Conservation (phyloP, 2,797 vertebrate species). For the Oceanodroma leucorhoa region DNA sequence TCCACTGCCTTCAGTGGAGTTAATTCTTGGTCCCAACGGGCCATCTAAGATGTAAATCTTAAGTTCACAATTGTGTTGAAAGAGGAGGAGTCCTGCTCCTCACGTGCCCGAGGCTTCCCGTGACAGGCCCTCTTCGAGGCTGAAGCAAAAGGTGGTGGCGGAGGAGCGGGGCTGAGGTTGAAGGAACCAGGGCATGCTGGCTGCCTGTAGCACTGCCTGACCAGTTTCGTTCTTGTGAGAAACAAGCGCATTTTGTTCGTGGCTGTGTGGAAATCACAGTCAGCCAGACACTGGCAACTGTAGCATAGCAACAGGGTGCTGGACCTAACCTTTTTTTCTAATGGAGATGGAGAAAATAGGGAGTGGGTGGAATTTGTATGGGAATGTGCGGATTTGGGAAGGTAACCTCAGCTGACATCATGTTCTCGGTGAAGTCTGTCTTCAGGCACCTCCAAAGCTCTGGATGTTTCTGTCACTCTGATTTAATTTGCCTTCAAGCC, state of each 20-base stretch:
- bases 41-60: neutral
- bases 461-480: neutral
- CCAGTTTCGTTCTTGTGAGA: neutral
- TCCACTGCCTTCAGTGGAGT: neutral
- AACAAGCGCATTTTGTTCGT: neutral
- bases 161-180: accelerated
- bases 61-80: neutral
- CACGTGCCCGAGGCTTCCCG: accelerated
- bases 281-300: conserved; percentile 8
- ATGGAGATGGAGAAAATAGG: neutral
- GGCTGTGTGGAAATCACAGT: neutral
- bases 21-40: accelerated
- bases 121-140: neutral
- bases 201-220: neutral
- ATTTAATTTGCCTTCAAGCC: neutral
- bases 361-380: conserved; percentile 1
- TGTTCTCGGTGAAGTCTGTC: neutral
- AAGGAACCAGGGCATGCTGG: accelerated
- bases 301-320: conserved; percentile 66
- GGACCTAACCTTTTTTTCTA: conserved; percentile 9
- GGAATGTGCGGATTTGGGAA: neutral
- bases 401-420: neutral
- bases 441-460: neutral
- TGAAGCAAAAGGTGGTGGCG: neutral
- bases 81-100: neutral